These are phyloP conservation scores for Ctenochaetus hawaiiensis DNA, from an alignment of 2,797 vertebrate species.

Conservation along the genomic window DNA sequence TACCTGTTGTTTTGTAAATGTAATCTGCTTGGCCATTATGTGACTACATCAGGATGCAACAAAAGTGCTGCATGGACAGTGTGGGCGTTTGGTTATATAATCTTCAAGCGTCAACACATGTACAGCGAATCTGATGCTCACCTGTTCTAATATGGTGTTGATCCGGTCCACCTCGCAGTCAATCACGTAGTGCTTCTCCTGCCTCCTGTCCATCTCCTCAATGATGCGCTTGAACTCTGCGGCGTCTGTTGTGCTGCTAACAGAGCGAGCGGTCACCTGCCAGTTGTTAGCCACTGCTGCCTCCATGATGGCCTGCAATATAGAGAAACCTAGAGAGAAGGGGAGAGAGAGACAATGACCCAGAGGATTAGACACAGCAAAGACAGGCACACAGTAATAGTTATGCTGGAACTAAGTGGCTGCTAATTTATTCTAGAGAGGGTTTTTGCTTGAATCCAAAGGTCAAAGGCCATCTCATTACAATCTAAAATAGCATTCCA, in stretches of 20 bases:
- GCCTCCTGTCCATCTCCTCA: conserved; percentile 99
- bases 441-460: conserved; percentile 61
- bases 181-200: conserved; percentile 97
- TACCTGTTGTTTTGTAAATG: conserved; percentile 11
- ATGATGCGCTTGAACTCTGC: conserved; percentile 98
- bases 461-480: conserved; percentile 78
- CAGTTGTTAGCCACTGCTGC: conserved; percentile 98
- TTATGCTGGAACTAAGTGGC: conserved; percentile 48
- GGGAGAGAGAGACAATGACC: conserved; percentile 33
- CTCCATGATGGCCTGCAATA: conserved; percentile 99
- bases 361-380: conserved; percentile 50
- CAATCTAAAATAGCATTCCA: conserved; percentile 67
- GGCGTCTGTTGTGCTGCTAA: conserved; percentile 94
- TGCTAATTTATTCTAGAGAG: conserved; percentile 70
- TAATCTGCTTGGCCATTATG: conserved; percentile 6
- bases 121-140: conserved; percentile 66
- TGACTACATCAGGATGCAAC: conserved; percentile 14
- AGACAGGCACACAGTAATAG: conserved; percentile 24
- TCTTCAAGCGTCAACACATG: not conserved
- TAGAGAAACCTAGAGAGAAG: conserved; percentile 91
- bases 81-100: conserved; percentile 19
- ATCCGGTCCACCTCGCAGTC: conserved; percentile 98
- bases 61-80: not conserved
- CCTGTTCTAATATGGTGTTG: conserved; percentile 98
- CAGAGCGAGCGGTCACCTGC: conserved; percentile 98